Evolutionary conservation across 2,888 invertebrate genomes (phyloP).

Genomic region (Mantis religiosa): DNA sequence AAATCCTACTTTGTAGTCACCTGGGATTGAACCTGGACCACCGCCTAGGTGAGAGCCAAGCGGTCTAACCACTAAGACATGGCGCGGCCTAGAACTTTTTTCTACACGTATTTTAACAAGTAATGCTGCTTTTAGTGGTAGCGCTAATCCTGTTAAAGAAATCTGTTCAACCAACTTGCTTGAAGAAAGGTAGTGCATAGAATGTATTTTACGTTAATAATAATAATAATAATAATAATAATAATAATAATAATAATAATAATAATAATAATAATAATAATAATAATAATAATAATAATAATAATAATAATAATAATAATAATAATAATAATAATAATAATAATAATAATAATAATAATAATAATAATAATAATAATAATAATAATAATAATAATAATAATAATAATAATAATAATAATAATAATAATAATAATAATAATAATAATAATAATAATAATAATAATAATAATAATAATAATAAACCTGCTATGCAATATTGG

Average conservation of each 20-base stretch:
- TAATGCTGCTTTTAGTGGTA: too few relatives aligned
- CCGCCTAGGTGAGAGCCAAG: neutral
- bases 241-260: slow-evolving; percentile 1
- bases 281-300: neutral
- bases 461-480: neutral
- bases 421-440: neutral
- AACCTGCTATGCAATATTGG: too few relatives aligned
- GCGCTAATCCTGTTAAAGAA: too few relatives aligned
- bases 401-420: slow-evolving; percentile 2
- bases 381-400: neutral
- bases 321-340: neutral
- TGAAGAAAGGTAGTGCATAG: neutral
- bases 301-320: slow-evolving; percentile 1
- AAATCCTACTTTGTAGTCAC: too few relatives aligned
- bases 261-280: neutral
- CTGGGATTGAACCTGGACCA: neutral
- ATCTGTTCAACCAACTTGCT: neutral
- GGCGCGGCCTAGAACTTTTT: too few relatives aligned
- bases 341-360: neutral
- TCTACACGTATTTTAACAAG: too few relatives aligned
- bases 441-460: neutral
- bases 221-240: slow-evolving; percentile 1
- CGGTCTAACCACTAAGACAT: neutral
- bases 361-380: slow-evolving; percentile 1
- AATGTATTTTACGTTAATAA: neutral